phyloP scores from a whole-genome alignment of 2,888 invertebrate species.

The Agapetus fuscipes region DNA sequence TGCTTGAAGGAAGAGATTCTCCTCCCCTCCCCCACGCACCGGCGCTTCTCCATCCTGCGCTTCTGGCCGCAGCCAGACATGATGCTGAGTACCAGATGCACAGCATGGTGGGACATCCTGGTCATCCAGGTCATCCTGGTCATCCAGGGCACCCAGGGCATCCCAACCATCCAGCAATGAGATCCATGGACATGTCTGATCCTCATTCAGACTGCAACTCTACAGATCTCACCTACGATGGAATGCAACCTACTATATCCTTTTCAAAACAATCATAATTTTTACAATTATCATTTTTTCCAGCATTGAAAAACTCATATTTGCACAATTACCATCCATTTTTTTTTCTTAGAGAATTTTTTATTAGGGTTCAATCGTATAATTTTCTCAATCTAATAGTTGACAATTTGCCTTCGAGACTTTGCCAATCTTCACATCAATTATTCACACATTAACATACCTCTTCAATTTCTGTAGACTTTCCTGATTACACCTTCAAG shows the following conservation, averaged over 20 bases:
- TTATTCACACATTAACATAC: too few relatives aligned
- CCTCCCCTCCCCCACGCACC: slow-evolving; percentile 79
- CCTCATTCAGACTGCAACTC: slow-evolving; percentile 86
- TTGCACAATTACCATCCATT: background rate
- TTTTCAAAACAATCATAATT: slow-evolving; percentile 52
- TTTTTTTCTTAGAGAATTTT: background rate
- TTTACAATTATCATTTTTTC: background rate
- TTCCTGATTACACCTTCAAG: too few relatives aligned
- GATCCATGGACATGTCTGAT: slow-evolving; percentile 73
- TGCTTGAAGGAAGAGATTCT: slow-evolving; percentile 62
- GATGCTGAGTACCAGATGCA: slow-evolving; percentile 68
- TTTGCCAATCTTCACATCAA: slow-evolving; percentile 16
- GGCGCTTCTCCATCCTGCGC: slow-evolving; percentile 75
- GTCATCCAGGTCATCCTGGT: background rate
- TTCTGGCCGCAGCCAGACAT: slow-evolving; percentile 75
- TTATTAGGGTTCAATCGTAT: background rate
- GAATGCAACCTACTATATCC: slow-evolving; percentile 93
- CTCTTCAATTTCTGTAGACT: too few relatives aligned
- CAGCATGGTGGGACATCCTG: slow-evolving; percentile 39
- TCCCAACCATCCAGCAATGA: slow-evolving; percentile 30
- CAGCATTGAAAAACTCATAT: background rate
- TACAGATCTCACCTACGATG: slow-evolving; percentile 84
- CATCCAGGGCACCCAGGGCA: background rate
- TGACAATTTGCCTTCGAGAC: background rate
- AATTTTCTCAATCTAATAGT: background rate